These are phyloP conservation scores for Oncopodura yosiiana DNA, from an alignment of 1,140 invertebrate species.

Conservation along the genomic window DNA sequence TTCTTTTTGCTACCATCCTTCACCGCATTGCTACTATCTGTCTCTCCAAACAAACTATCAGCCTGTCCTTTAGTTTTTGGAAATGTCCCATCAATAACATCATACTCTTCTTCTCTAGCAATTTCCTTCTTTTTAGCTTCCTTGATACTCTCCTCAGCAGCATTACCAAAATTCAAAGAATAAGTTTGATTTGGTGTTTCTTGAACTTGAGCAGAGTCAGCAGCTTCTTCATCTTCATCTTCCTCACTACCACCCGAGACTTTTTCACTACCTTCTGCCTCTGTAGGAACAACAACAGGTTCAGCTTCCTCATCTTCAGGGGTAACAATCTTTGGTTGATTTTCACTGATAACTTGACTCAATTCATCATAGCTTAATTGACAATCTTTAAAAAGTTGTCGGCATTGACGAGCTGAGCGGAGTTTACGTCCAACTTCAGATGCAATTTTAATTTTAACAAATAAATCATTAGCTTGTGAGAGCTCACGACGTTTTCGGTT, in stretches of 20 bases:
- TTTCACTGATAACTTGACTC: constrained; percentile 2
- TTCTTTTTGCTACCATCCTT: background rate
- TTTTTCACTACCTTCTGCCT: too few species aligned
- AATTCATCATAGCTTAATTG: constrained; percentile 5
- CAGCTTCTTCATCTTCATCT: background rate
- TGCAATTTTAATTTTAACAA: constrained; percentile 5
- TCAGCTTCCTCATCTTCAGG: too few species aligned
- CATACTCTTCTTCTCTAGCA: background rate
- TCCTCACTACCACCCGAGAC: background rate
- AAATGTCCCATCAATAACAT: background rate
- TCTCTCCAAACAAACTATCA: background rate
- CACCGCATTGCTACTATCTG: background rate
- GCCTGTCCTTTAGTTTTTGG: background rate
- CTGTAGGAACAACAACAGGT: too few species aligned
- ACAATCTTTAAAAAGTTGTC: constrained; percentile 4
- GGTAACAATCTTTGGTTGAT: background rate
- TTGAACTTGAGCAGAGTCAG: background rate
- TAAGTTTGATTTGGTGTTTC: background rate
- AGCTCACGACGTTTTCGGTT: too few species aligned
- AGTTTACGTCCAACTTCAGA: constrained; percentile 9
- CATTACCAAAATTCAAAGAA: background rate
- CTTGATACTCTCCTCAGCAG: background rate
- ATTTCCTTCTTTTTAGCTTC: background rate
- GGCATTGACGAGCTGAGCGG: constrained; percentile 16
- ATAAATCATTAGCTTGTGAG: background rate